These are phyloP conservation scores for Clinocottus analis DNA, from an alignment of 2,113 vertebrate species.

Conservation along the genomic window DNA sequence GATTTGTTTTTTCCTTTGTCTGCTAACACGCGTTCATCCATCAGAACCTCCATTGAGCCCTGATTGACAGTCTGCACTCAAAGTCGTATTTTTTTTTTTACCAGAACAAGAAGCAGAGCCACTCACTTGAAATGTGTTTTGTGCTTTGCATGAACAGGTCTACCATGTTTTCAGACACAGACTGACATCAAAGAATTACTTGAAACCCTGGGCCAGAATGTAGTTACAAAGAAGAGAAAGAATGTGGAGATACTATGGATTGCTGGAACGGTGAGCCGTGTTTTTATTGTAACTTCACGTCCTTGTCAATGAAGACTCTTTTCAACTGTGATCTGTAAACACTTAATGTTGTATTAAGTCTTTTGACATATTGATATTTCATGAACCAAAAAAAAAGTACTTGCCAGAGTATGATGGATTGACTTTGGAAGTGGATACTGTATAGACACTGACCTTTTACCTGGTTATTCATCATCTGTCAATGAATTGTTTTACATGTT, in stretches of 20 bases:
- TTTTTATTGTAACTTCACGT: background rate
- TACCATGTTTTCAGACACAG: conserved; percentile 94
- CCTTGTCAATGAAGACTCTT: background rate
- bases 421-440: background rate
- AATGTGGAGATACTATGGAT: conserved; percentile 98
- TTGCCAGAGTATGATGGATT: conserved; percentile 17
- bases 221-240: conserved; percentile 95
- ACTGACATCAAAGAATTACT: conserved; percentile 94
- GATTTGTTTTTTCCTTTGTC: background rate
- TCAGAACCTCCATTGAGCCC: background rate
- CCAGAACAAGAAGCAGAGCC: background rate
- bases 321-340: background rate
- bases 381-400: background rate
- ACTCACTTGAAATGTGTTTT: background rate
- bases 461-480: background rate
- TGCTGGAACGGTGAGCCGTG: conserved; percentile 88
- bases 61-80: background rate
- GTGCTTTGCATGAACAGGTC: conserved; percentile 79
- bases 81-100: background rate
- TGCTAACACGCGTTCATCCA: background rate
- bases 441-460: background rate
- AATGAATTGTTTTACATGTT: background rate
- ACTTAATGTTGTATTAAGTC: background rate
- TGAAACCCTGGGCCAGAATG: conserved; percentile 95
- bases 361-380: conserved; percentile 8